Base-by-base conservation (phyloP, 2,113 vertebrate species). In the Platycercus adscitus region DNA sequence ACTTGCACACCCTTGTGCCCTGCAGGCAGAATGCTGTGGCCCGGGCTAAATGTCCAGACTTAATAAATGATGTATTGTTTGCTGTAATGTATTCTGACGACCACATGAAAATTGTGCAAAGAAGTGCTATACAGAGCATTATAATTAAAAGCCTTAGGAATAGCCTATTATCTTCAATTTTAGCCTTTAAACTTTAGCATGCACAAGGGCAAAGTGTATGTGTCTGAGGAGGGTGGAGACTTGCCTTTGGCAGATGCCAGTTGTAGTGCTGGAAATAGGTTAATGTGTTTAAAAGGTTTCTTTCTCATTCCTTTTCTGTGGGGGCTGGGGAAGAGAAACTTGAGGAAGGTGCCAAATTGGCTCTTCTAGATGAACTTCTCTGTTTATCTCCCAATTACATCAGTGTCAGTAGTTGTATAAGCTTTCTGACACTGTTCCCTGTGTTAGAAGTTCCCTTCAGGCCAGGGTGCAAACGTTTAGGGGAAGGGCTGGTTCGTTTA, bases 301-400 rank as follows among this genome's bases (percentile, higher is more conserved):
- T 73, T 93, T 79, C 46, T 84, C 49, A 0, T 72, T 33, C 71
- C 13, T 44, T 72, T 91, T 80, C 60, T 61, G 5, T 46, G 85
- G 26, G 49, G 39, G 49, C 63, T 82, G 84, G 71, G 61, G 55
- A 89, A 89, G 66, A 49, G 55, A 91, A 87, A 94, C 53, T 69
- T 93, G 23, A 0, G 0, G 46, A 64, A 90, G 50, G 75, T 96
- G 93, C 89, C 93, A 93, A 50, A 64, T 94, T 82, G 91, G 60
- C 79, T 90, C 75, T 70, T 86, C 50, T 80, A 58, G 68, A 43
- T 82, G 64, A 90, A 83, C 76, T 91, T 39, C 39, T 91, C 50
- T 83, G 58, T 89, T 96, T 96, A 88, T 96, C 89, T 91, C 76
- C 53, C 39, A 37, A 11, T 78, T 86, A 64, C 68, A 93, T 92